A percentile compares a stretch with the other conserved stretches of the same genome.
Conservation (phyloP, 2,888 invertebrate species). For the Synergus japonicus region DNA sequence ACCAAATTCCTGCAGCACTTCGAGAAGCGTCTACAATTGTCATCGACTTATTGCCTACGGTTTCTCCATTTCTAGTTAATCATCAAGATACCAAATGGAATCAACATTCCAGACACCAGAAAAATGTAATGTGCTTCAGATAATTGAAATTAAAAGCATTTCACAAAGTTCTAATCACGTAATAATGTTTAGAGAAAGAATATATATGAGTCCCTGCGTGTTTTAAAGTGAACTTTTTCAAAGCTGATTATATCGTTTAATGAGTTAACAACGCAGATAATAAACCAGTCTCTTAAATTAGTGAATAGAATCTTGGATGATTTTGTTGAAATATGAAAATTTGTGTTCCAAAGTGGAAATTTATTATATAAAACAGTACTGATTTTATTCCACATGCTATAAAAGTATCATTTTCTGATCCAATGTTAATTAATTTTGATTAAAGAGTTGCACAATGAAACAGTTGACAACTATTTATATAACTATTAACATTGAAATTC, state of each 20-base stretch:
- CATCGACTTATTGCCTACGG: too few species aligned
- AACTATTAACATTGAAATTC: too few species aligned
- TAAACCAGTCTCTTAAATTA: background rate
- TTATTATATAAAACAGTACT: background rate
- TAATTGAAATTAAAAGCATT: too few species aligned
- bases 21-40: background rate
- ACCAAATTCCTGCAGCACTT: constrained; percentile 6
- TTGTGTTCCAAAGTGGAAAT: background rate
- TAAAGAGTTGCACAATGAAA: too few species aligned
- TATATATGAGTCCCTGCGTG: background rate
- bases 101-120: background rate
- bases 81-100: too few species aligned
- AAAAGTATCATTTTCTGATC: too few species aligned
- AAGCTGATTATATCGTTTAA: background rate
- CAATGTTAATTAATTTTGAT: too few species aligned
- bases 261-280: background rate
- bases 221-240: background rate
- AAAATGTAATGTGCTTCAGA: background rate
- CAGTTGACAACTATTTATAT: too few species aligned
- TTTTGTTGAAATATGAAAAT: background rate
- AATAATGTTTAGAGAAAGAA: too few species aligned
- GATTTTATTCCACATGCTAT: background rate
- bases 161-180: too few species aligned
- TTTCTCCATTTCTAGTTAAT: too few species aligned
- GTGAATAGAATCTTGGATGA: background rate